Evolutionary conservation across 2,797 vertebrate genomes (phyloP), one percentile per base, ranked within the genome.

Genomic region (Corythornis leucogaster): DNA sequence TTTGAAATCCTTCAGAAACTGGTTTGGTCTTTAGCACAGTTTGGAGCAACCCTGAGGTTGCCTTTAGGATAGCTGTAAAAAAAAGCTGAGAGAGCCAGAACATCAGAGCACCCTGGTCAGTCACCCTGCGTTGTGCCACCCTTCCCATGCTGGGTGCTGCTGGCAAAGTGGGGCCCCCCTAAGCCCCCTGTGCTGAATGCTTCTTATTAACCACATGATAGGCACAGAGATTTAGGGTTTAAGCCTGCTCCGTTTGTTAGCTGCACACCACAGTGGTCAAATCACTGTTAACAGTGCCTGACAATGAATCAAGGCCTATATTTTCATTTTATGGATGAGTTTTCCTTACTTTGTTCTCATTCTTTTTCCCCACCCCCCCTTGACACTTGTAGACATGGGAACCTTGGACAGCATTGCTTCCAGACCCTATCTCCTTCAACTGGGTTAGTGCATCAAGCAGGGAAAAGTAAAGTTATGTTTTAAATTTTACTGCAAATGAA

Each of bases 1-100:
- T 96, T 94, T 92, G 92, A 91, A 89, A 93, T n/a, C n/a, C 57
- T 54, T 95, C 64, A 87, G 83, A 70, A 95, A 46, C 46, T 82
- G 46, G 50, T 70, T 94, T 93, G 80, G 87, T 91, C 71, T 92
- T 86, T 80, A 51, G 78, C 74, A 79, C 21, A 82, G 50, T 77
- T 92, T 2, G 4, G 46, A 84, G 64, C 50, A 88, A 51, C 68
- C 50, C 48, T 26, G 31, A 90, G 20, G 33, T 33, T 94, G 51
- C n/a, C 21, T 89, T 82, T 35, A 54, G 54, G 62, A 35, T 15
- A 62, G 50, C 15, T 51, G 25, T 51, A 51, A 28, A 28, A 40
- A 16, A 28, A 51, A 51, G 26, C 55, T 61, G 59, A 62, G 66
- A 59, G 50, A 24, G 28, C 35, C 25, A 43, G 55, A 73, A 38